These are phyloP conservation scores for Lysiphlebus fabarum DNA, from an alignment of 1,140 invertebrate genomes.

Conservation along the genomic window DNA sequence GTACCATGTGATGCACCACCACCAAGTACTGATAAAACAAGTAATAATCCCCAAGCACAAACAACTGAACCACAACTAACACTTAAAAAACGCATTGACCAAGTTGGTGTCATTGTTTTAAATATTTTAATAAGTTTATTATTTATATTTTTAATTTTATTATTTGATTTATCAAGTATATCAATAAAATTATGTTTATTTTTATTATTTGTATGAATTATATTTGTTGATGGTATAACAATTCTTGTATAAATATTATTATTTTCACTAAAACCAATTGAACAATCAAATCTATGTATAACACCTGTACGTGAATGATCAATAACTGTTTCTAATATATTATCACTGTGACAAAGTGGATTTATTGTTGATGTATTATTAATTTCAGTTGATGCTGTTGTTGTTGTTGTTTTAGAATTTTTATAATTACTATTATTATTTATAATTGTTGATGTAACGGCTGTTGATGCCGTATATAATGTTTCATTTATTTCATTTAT, in stretches of 20 bases:
- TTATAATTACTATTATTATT: neutral
- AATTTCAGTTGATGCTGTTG: neutral
- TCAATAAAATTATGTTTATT: slow-evolving; percentile 26
- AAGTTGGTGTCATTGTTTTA: slow-evolving; percentile 46
- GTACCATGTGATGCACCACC: slow-evolving; percentile 44
- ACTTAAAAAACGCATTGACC: slow-evolving; percentile 45
- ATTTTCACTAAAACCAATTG: slow-evolving; percentile 9
- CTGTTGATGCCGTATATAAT: slow-evolving; percentile 17
- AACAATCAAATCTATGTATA: slow-evolving; percentile 7
- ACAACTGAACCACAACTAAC: slow-evolving; percentile 50
- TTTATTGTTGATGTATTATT: neutral
- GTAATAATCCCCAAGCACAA: slow-evolving; percentile 48
- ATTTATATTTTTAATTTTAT: slow-evolving; percentile 41
- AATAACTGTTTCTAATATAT: neutral
- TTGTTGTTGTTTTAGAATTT: neutral
- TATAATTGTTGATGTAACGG: neutral
- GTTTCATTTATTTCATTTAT: slow-evolving; percentile 32
- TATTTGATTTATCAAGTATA: slow-evolving; percentile 40
- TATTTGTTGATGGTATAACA: slow-evolving; percentile 15
- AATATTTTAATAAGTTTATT: slow-evolving; percentile 46
- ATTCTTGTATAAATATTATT: slow-evolving; percentile 18
- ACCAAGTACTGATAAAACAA: slow-evolving; percentile 44
- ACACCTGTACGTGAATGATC: neutral
- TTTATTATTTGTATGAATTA: slow-evolving; percentile 16
- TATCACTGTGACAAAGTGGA: neutral